Conservation (phyloP, 1,140 invertebrate species). For the Cotesia typhae region DNA sequence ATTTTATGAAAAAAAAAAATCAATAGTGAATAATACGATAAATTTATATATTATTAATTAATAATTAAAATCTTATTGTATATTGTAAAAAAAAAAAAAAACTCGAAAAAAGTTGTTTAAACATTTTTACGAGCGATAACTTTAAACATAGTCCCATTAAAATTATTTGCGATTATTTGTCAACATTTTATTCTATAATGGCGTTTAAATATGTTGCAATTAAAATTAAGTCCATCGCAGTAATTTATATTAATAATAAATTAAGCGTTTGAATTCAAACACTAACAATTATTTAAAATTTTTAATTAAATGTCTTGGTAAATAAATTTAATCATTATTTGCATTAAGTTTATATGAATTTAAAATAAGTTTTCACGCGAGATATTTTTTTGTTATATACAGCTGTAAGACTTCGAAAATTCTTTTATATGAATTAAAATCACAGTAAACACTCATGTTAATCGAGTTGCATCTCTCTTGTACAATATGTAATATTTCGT, state of each 20-base stretch:
- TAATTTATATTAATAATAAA: conserved; percentile 16
- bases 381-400: background rate
- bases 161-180: background rate
- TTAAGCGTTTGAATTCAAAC: background rate
- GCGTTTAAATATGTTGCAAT: too few species aligned
- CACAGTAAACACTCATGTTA: conserved; percentile 29
- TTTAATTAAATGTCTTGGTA: too few species aligned
- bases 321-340: too few species aligned
- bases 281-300: background rate
- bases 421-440: conserved; percentile 20
- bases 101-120: conserved; percentile 36
- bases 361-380: background rate
- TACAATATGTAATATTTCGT: conserved; percentile 62
- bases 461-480: conserved; percentile 51
- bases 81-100: conserved; percentile 62
- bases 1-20: conserved; percentile 16
- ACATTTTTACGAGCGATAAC: conserved; percentile 19
- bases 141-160: conserved; percentile 24
- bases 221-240: conserved; percentile 25
- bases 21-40: conserved; percentile 8
- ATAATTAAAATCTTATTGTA: conserved; percentile 60
- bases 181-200: background rate
- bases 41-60: conserved; percentile 53
- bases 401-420: background rate
- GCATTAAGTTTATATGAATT: too few species aligned